phyloP scores from a whole-genome alignment of 2,797 vertebrate genomes.

The Halcyon smyrnensis region DNA sequence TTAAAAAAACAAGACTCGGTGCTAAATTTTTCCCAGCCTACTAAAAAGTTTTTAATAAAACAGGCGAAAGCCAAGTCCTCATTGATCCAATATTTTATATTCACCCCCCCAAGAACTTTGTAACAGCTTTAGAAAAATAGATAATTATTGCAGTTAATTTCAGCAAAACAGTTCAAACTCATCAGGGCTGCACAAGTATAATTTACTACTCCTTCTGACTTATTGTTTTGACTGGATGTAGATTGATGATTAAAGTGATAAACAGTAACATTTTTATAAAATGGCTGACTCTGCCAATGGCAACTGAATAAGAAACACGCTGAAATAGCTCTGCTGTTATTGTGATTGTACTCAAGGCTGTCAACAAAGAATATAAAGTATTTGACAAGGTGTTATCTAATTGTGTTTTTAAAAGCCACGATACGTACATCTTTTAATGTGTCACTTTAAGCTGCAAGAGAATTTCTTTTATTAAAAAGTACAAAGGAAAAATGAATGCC shows the following conservation, averaged over 20 bases:
- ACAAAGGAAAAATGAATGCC: conserved; percentile 82
- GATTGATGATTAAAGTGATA: conserved; percentile 84
- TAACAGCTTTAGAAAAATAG: conserved; percentile 80
- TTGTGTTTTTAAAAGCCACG: conserved; percentile 89
- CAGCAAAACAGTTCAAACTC: conserved; percentile 84
- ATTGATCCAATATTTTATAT: conserved; percentile 24
- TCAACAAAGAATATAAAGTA: conserved; percentile 85
- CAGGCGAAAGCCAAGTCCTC: conserved; percentile 18
- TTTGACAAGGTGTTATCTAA: conserved; percentile 93
- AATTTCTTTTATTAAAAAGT: conserved; percentile 83
- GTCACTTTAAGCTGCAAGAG: conserved; percentile 84
- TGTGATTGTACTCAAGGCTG: conserved; percentile 83
- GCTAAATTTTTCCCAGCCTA: conserved; percentile 3
- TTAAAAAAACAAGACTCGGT: neutral
- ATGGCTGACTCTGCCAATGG: conserved; percentile 86
- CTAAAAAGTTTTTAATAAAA: conserved; percentile 44
- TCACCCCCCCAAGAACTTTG: conserved; percentile 48
- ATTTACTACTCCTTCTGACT: conserved; percentile 85
- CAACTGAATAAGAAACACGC: conserved; percentile 82
- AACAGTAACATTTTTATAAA: conserved; percentile 85
- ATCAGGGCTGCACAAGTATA: conserved; percentile 82
- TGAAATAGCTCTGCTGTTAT: conserved; percentile 77
- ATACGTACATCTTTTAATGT: conserved; percentile 85
- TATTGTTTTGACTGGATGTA: conserved; percentile 85
- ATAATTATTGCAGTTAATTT: conserved; percentile 85